phyloP scores from a whole-genome alignment of 2,797 vertebrate species.

The Hirundo rustica region DNA sequence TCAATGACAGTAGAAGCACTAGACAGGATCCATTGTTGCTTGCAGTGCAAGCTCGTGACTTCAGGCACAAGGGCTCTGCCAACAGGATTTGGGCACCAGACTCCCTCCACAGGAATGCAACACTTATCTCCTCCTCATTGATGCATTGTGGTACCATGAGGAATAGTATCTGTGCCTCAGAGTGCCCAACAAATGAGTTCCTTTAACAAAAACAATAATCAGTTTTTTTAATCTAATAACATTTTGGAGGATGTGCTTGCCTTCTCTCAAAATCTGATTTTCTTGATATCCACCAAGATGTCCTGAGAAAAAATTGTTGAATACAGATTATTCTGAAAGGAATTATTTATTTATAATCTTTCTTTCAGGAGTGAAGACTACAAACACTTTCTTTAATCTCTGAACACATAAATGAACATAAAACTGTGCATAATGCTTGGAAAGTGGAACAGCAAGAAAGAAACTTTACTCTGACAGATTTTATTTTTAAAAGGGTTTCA shows the following conservation, averaged over 20 bases:
- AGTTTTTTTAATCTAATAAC: neutral
- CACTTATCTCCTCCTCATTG: accelerated
- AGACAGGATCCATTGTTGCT: neutral
- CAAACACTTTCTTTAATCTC: neutral
- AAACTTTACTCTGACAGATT: neutral
- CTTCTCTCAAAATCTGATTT: neutral
- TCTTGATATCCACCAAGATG: neutral
- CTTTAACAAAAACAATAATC: neutral
- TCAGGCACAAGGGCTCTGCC: neutral
- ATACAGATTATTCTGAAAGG: neutral
- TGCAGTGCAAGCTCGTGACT: neutral
- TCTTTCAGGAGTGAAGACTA: neutral
- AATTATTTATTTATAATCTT: neutral
- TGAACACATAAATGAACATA: neutral
- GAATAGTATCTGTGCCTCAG: neutral
- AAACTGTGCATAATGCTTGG: neutral
- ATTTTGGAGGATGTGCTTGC: neutral
- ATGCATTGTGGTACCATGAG: neutral
- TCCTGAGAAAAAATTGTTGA: neutral
- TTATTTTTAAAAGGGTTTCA: neutral
- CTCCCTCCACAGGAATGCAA: neutral
- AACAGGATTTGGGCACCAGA: neutral
- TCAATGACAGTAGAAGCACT: neutral
- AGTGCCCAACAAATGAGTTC: neutral
- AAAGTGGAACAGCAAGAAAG: neutral